Evolutionary conservation across 2,888 invertebrate genomes (phyloP), one percentile per base, ranked within the genome.

Genomic region (Anoplius nigerrimus): DNA sequence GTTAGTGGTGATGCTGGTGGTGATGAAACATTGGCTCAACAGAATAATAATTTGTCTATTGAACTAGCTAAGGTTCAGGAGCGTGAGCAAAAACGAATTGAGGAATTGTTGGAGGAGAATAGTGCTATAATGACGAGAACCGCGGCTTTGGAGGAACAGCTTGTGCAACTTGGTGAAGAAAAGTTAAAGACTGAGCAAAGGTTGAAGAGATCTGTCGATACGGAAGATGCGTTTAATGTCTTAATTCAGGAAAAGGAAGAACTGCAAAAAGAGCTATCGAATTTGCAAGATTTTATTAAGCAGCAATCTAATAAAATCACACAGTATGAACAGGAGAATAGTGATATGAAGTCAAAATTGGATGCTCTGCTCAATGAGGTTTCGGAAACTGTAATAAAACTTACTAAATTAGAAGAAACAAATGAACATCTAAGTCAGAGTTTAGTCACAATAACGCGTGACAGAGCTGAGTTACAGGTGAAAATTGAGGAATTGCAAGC

Each of bases 391-490:
- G 83, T 56, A 86, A 87, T 74, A 68, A 74, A 57, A 80, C 82
- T 72, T 11, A 60, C 46, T 15, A 72, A 68, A 8, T 72, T 81
- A 16, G 72, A 79, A 57, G 67, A 86, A 78, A 64, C 80, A 72
- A 79, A 84, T 77, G 69, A 77, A 73, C 61, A 85, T 62, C 62
- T 78, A 22, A 54, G 63, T 18, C 64, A 66, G 42, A 42, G 72
- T 6, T 27, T 80, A 20, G 58, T 15, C 6, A 60, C 55, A 20
- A 21, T 62, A 2, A 91, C 89, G 60, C 82, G 88, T 15, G 93
- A 94, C 89, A 93, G 93, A 87, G 91, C 91, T 16, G 94, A 94
- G 82, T 86, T 94, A 67, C 91, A 92, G 76, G 91, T 91, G 71
- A 93, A 92, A 89, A 92, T 94, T 68, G 93, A 94, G 83, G 87